phyloP scores from a whole-genome alignment of 2,113 vertebrate genomes.

The Scomber colias region DNA sequence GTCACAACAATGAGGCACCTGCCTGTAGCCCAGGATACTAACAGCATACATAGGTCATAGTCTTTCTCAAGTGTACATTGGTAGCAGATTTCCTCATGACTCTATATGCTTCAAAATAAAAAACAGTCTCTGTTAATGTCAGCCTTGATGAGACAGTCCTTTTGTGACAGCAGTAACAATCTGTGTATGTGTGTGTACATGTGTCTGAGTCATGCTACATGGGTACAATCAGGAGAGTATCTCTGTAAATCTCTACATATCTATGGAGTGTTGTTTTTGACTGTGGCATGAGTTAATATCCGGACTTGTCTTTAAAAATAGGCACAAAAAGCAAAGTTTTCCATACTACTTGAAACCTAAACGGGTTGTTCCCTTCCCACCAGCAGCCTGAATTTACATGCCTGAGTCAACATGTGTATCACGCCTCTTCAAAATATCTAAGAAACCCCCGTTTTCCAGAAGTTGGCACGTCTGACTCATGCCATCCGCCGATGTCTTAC shows the following conservation, averaged over 20 bases:
- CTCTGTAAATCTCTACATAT: neutral
- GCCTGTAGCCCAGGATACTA: neutral
- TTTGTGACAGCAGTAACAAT: slow-evolving; percentile 4
- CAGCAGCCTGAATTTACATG: slow-evolving; percentile 27
- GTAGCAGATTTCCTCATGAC: neutral
- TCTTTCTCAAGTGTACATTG: neutral
- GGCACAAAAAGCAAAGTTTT: neutral
- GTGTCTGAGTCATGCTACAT: slow-evolving; percentile 25
- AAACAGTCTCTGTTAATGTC: neutral
- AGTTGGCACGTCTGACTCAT: slow-evolving; percentile 31
- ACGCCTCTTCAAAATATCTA: neutral
- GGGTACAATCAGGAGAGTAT: neutral
- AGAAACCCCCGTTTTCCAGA: slow-evolving; percentile 42
- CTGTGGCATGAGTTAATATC: neutral
- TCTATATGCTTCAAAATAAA: neutral
- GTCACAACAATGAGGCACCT: neutral
- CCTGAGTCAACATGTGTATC: slow-evolving; percentile 53
- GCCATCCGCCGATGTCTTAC: neutral
- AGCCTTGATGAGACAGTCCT: slow-evolving; percentile 1
- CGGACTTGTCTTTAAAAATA: neutral
- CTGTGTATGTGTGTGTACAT: neutral
- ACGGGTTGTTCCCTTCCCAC: neutral
- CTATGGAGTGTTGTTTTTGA: neutral
- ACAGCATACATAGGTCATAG: too few species aligned
- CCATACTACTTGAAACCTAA: neutral